These are phyloP conservation scores for Cosmopolites sordidus DNA, from an alignment of 2,888 invertebrate species.

Conservation along the genomic window DNA sequence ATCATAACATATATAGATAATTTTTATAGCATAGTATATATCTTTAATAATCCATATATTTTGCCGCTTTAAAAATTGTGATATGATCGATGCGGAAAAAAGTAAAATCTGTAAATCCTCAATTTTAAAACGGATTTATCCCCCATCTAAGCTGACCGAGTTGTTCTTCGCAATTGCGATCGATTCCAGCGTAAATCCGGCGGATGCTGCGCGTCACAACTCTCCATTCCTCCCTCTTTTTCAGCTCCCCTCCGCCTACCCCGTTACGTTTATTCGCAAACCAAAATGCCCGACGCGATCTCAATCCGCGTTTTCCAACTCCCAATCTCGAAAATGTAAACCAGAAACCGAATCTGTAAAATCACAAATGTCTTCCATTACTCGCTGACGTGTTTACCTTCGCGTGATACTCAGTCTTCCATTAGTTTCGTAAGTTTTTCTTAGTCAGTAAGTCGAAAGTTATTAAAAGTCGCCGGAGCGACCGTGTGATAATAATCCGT, in stretches of 20 bases:
- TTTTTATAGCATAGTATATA: no score
- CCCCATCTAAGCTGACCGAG: constrained; percentile 4
- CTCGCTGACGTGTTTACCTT: constrained; percentile 6
- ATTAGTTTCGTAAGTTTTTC: constrained; percentile 8
- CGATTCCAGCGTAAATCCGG: constrained; percentile 28
- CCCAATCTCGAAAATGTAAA: neutral
- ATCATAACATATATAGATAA: no score
- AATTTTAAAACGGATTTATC: constrained; percentile 7
- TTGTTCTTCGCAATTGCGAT: constrained; percentile 21
- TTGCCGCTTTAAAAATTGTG: no score
- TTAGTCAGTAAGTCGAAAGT: constrained; percentile 5
- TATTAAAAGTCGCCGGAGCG: constrained; percentile 8
- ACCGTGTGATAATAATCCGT: constrained; percentile 19
- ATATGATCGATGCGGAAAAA: neutral
- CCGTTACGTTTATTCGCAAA: constrained; percentile 6
- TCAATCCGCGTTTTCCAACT: constrained; percentile 6
- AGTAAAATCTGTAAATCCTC: constrained; percentile 1
- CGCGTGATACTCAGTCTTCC: constrained; percentile 28
- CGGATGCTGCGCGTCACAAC: constrained; percentile 41
- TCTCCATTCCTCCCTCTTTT: constrained; percentile 26
- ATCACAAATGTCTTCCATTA: constrained; percentile 26
- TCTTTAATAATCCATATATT: no score
- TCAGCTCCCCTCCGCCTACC: constrained; percentile 7
- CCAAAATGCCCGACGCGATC: constrained; percentile 17
- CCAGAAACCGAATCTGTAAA: constrained; percentile 15